Evolutionary conservation across 2,888 invertebrate genomes (phyloP).

Genomic region (Epistrophe grossulariae): DNA sequence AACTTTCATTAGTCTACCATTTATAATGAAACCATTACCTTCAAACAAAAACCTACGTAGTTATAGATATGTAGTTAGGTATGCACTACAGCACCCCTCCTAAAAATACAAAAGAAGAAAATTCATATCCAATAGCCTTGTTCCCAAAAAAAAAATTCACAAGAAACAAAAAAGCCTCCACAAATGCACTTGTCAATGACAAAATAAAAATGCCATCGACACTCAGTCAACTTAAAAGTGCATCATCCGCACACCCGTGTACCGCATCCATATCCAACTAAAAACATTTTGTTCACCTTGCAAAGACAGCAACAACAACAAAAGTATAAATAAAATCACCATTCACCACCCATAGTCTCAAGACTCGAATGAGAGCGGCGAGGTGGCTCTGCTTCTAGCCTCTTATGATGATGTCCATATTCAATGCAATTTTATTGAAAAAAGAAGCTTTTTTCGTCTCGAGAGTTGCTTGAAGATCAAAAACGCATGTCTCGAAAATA

Average conservation of each 20-base stretch:
- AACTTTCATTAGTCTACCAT: constrained; percentile 10
- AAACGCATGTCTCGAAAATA: constrained; percentile 68
- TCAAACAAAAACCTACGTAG: constrained; percentile 20
- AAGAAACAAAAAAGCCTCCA: constrained; percentile 57
- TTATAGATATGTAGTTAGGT: too few relatives aligned
- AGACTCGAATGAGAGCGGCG: constrained; percentile 42
- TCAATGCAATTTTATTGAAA: constrained; percentile 44
- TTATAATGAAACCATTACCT: constrained; percentile 7
- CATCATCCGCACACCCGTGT: constrained; percentile 66
- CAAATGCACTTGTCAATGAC: constrained; percentile 73
- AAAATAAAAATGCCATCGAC: constrained; percentile 74
- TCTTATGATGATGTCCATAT: constrained; percentile 54
- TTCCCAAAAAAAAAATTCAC: constrained; percentile 50
- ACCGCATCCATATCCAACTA: constrained; percentile 14
- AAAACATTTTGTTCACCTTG: constrained; percentile 53
- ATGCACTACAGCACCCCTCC: constrained; percentile 36
- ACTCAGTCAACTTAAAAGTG: constrained; percentile 68
- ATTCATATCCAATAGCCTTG: constrained; percentile 48
- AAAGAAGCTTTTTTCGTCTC: constrained; percentile 58
- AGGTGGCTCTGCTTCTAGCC: constrained; percentile 16
- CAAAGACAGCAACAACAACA: constrained; percentile 4
- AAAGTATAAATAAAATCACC: not conserved
- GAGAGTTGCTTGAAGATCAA: constrained; percentile 10
- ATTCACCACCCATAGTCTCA: constrained; percentile 34
- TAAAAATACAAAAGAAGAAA: constrained; percentile 30